These are phyloP conservation scores for Alectura lathami DNA, from an alignment of 2,113 vertebrate species.

Conservation along the genomic window DNA sequence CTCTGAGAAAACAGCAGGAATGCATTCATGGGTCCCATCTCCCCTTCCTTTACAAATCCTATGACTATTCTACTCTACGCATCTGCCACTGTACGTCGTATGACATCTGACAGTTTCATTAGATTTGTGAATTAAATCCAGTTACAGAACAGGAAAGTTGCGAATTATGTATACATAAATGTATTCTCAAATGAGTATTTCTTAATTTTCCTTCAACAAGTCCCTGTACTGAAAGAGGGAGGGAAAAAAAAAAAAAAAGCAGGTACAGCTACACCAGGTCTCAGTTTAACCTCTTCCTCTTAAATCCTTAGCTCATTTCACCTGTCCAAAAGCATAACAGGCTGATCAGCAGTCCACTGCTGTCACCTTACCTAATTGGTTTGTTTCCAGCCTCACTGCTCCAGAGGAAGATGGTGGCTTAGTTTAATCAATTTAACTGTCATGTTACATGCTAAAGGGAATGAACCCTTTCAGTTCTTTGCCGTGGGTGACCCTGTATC, in stretches of 20 bases:
- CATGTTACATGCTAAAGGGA: not conserved
- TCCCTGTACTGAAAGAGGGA: too few relatives aligned
- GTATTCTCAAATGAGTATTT: not conserved
- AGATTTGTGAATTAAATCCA: not conserved
- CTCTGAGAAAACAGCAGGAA: not conserved
- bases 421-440: not conserved
- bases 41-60: not conserved
- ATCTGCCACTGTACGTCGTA: fast-evolving
- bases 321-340: not conserved
- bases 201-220: too few relatives aligned
- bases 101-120: not conserved
- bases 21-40: not conserved
- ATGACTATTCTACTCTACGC: not conserved
- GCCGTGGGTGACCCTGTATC: not conserved
- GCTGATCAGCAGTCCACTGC: not conserved
- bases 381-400: not conserved
- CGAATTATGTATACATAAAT: not conserved
- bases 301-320: not conserved
- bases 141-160: not conserved
- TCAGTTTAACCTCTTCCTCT: not conserved
- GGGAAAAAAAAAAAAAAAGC: not conserved
- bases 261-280: not conserved
- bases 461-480: not conserved
- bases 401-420: not conserved
- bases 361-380: not conserved